Evolutionary conservation across 2,888 invertebrate species (phyloP).

Genomic region (Thelaira solivaga): DNA sequence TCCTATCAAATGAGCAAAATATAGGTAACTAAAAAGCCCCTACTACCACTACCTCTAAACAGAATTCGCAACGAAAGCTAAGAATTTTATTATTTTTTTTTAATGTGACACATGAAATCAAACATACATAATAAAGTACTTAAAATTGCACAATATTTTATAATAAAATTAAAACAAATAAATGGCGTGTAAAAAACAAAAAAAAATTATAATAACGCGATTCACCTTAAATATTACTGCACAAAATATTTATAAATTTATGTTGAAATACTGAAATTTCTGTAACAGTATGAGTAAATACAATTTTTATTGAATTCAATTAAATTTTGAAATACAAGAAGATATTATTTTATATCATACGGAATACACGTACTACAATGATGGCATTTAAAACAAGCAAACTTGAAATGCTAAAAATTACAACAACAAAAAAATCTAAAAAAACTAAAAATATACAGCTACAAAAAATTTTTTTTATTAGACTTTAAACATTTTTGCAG

Average conservation of each 20-base stretch:
- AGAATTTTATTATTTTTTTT: no score
- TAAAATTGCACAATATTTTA: no score
- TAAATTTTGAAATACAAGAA: conserved; percentile 30
- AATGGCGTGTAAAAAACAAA: no score
- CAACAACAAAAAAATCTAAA: background rate
- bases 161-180: no score
- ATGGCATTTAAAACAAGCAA: conserved; percentile 13
- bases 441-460: conserved; percentile 7
- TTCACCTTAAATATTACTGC: background rate
- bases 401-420: conserved; percentile 1
- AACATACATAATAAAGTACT: no score
- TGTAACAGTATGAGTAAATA: conserved; percentile 1
- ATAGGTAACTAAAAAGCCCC: no score
- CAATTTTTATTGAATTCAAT: conserved; percentile 48
- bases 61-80: no score
- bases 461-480: background rate
- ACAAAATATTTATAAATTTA: background rate
- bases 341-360: background rate
- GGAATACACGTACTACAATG: no score
- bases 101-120: no score
- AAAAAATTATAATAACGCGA: no score
- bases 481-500: background rate
- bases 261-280: background rate
- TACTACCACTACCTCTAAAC: no score
- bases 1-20: no score